A percentile compares a stretch with the other conserved stretches of the same genome.
Conservation (phyloP, 2,888 invertebrate genomes). For the Lithodes maja region DNA sequence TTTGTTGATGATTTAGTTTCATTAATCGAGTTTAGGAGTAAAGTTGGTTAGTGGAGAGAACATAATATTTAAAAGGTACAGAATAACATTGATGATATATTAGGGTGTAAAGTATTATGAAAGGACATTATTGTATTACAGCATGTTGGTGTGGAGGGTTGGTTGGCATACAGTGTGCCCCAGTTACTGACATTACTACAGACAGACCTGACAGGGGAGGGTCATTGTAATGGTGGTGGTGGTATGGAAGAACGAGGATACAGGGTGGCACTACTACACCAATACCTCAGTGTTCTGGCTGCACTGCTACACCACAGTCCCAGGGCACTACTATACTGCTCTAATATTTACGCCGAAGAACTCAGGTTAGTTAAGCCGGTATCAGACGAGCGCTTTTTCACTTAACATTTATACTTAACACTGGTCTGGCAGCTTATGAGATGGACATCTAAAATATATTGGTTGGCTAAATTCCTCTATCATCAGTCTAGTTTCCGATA, state of each 20-base stretch:
- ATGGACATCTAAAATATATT: too few relatives aligned
- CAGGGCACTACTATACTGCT: slow-evolving; percentile 54
- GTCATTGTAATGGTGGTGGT: neutral
- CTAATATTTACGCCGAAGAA: slow-evolving; percentile 59
- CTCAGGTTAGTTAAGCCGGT: slow-evolving; percentile 37
- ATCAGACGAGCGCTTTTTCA: too few relatives aligned
- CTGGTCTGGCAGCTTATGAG: too few relatives aligned
- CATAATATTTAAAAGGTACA: too few relatives aligned
- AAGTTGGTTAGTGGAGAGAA: too few relatives aligned
- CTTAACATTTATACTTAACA: too few relatives aligned
- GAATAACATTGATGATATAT: too few relatives aligned
- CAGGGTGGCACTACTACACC: slow-evolving; percentile 49
- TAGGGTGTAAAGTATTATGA: too few relatives aligned
- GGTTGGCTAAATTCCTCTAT: too few relatives aligned
- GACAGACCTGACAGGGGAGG: slow-evolving; percentile 10
- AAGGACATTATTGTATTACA: neutral
- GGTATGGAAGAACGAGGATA: slow-evolving; percentile 5
- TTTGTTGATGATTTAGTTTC: too few relatives aligned
- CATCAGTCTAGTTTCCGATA: too few relatives aligned
- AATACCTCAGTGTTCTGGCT: slow-evolving; percentile 57
- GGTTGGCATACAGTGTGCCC: slow-evolving; percentile 60
- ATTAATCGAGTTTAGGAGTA: too few relatives aligned
- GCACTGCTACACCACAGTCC: slow-evolving; percentile 59
- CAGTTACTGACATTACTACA: slow-evolving; percentile 54
- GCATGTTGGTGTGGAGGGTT: slow-evolving; percentile 60